Conservation (phyloP, 2,888 invertebrate genomes). For the Anthoptus insignis region DNA sequence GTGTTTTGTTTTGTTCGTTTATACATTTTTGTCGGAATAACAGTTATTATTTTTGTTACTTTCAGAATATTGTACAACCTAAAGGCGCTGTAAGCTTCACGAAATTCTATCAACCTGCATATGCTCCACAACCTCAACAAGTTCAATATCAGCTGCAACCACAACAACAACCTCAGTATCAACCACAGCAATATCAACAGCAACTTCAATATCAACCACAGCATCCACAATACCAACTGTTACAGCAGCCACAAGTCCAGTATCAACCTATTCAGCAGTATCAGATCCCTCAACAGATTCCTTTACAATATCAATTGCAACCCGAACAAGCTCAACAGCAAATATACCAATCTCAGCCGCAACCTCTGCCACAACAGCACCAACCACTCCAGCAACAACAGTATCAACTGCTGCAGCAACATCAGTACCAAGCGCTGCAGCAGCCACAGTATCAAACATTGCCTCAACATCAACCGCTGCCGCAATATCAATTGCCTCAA, state of each 20-base stretch:
- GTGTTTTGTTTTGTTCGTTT: too few relatives aligned
- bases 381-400: constrained; percentile 36
- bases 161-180: constrained; percentile 46
- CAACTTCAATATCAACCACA: constrained; percentile 51
- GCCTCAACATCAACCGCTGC: constrained; percentile 31
- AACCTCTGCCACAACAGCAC: constrained; percentile 44
- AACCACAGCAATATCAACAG: constrained; percentile 40
- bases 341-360: constrained; percentile 37
- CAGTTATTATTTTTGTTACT: background rate
- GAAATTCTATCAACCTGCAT: constrained; percentile 66
- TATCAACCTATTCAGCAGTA: constrained; percentile 33
- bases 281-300: constrained; percentile 5
- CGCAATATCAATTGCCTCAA: constrained; percentile 23
- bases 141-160: constrained; percentile 31
- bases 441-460: constrained; percentile 46
- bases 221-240: constrained; percentile 39
- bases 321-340: constrained; percentile 33
- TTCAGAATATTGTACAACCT: constrained; percentile 42
- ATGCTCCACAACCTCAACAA: constrained; percentile 34
- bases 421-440: constrained; percentile 15
- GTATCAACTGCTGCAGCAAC: constrained; percentile 40
- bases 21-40: too few relatives aligned
- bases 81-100: constrained; percentile 72
- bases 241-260: constrained; percentile 27
- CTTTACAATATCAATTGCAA: constrained; percentile 41